Base-by-base conservation (phyloP, 1,140 invertebrate genomes). In the Drosophila hydei region DNA sequence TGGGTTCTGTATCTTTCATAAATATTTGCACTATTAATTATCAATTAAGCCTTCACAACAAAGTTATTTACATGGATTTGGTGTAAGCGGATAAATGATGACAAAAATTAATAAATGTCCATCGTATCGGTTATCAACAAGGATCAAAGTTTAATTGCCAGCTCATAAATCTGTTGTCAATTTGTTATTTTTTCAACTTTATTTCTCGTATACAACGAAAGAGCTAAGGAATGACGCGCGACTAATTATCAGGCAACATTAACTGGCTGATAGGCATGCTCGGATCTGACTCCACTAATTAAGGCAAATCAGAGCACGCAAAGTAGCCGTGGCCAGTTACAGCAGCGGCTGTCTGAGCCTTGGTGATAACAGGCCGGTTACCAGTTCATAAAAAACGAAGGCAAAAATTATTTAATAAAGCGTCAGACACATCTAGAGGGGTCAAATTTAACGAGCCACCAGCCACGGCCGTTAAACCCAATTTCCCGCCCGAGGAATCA, bases 401-500 rank as follows among this genome's bases (percentile, higher is more conserved):
- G 54, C 50, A 58, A 52, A 77, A 75, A 77, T 75, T 81, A 88
- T 88, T 88, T 87, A 87, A 87, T 87, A 87, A 87, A 81, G 83
- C 54, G 73, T 23, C 50, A 72, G 69, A 65, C 65, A 68, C 62
- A 42, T 23, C 54, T 45, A 65, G 68, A 60, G 70, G 55, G 63
- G 70, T 68, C 64, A 72, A 88, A 79, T 89, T 88, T 83, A 88
- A 88, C 83, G 84, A 89, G 79, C 72, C 71, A 78, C 64, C 83
- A 73, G 68, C 75, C 73, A 60, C 52, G 58, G 73, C 81, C 62
- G 81, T 87, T 88, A 85, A 85, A 85, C 81, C 70, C 77, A 85
- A 85, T 77, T 87, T 81, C 77, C 80, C 61, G 77, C 51, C 71
- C 47, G 33, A 77, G 79, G 74, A 77, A 72, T 60, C 65, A 60